These are phyloP conservation scores for Laupala kohalensis DNA, from an alignment of 1,140 invertebrate species.

Conservation along the genomic window DNA sequence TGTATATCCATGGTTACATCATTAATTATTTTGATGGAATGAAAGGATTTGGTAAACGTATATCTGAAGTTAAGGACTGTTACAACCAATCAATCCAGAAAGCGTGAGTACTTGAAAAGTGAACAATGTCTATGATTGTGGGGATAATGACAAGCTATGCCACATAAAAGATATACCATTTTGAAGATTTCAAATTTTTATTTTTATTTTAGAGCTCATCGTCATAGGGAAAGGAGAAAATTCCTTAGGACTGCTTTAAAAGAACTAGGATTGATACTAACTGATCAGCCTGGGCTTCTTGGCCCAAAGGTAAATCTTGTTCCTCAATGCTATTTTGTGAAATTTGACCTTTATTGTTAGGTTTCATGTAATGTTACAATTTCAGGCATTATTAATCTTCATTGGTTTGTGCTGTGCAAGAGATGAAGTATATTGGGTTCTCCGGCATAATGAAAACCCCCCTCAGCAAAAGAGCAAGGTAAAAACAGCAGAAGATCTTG, in stretches of 20 bases:
- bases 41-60: constrained; percentile 86
- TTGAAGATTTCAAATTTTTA: neutral
- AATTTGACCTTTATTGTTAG: neutral
- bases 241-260: constrained; percentile 91
- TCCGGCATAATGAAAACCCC: constrained; percentile 92
- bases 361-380: neutral
- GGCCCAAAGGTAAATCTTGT: constrained; percentile 65
- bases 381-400: constrained; percentile 82
- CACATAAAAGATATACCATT: neutral
- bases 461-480: constrained; percentile 74
- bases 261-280: constrained; percentile 87
- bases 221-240: constrained; percentile 89
- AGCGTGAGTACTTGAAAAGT: constrained; percentile 36
- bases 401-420: constrained; percentile 89
- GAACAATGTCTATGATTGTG: neutral
- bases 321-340: neutral
- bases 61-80: constrained; percentile 89
- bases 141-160: neutral
- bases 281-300: constrained; percentile 93
- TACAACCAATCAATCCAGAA: constrained; percentile 81
- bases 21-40: constrained; percentile 87
- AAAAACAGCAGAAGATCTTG: constrained; percentile 75
- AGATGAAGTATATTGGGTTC: constrained; percentile 94
- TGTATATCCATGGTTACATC: constrained; percentile 90
- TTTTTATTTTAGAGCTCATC: constrained; percentile 41